These are phyloP conservation scores for Megalurothrips usitatus DNA, from an alignment of 2,888 invertebrate species.

Conservation along the genomic window DNA sequence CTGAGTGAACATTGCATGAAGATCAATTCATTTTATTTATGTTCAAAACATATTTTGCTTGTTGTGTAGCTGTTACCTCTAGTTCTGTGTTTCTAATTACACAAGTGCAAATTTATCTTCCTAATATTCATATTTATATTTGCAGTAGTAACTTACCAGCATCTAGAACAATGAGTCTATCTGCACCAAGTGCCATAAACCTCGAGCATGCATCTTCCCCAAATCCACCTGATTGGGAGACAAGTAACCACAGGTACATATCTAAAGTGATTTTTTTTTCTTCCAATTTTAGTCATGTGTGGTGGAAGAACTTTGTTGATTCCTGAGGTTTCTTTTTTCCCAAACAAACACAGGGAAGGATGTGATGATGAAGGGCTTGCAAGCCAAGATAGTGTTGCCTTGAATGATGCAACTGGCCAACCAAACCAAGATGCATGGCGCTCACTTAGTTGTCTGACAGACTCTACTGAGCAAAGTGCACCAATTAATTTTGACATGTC, in stretches of 20 bases:
- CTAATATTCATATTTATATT: constrained; percentile 35
- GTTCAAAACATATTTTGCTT: constrained; percentile 1
- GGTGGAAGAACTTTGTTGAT: not conserved
- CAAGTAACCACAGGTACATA: not conserved
- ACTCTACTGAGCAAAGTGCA: constrained; percentile 86
- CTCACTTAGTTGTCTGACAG: constrained; percentile 78
- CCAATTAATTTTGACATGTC: constrained; percentile 91
- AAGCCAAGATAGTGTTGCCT: constrained; percentile 50
- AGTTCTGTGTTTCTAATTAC: constrained; percentile 47
- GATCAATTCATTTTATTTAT: constrained; percentile 25
- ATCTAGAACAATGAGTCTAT: constrained; percentile 71
- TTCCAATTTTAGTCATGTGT: not conserved
- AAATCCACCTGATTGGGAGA: constrained; percentile 3
- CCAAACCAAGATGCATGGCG: constrained; percentile 69
- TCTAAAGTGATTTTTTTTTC: not conserved
- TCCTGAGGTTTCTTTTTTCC: constrained; percentile 33
- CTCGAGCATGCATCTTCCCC: constrained; percentile 52
- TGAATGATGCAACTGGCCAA: constrained; percentile 40
- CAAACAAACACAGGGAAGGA: not conserved
- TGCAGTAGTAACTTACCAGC: constrained; percentile 63
- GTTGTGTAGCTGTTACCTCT: constrained; percentile 39
- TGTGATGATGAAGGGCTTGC: constrained; percentile 38
- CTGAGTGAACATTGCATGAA: constrained; percentile 24
- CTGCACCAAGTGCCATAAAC: constrained; percentile 83
- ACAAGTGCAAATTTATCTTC: not conserved